phyloP scores from a whole-genome alignment of 1,140 invertebrate genomes.

The Aphelinus certus region DNA sequence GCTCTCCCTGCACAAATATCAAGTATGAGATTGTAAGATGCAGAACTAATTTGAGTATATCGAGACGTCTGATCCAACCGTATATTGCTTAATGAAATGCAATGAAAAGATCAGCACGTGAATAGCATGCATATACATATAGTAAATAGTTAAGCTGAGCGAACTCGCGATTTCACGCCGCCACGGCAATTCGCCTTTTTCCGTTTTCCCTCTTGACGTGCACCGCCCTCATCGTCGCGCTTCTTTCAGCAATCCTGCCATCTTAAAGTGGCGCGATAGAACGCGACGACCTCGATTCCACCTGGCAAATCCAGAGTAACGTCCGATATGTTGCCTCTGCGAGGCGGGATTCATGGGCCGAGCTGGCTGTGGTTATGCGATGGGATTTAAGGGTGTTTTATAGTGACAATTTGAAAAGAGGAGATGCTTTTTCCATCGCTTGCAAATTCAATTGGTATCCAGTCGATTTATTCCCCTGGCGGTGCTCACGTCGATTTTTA shows the following conservation, averaged over 20 bases:
- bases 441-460: too few relatives aligned
- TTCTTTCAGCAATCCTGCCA: neutral
- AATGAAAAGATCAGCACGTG: too few relatives aligned
- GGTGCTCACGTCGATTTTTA: too few relatives aligned
- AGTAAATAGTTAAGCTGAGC: neutral
- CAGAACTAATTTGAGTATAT: too few relatives aligned
- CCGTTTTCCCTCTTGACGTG: neutral
- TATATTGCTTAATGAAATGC: too few relatives aligned
- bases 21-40: too few relatives aligned
- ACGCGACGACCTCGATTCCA: conserved; percentile 9
- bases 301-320: conserved; percentile 28
- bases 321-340: conserved; percentile 1
- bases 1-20: too few relatives aligned
- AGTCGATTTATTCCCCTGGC: too few relatives aligned
- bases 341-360: conserved; percentile 1
- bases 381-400: conserved; percentile 16
- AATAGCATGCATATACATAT: too few relatives aligned
- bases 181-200: conserved; percentile 1
- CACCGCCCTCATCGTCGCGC: neutral
- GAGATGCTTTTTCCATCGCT: neutral
- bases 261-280: conserved; percentile 22
- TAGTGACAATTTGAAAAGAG: conserved; percentile 20
- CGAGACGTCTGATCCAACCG: too few relatives aligned
- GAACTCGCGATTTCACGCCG: conserved; percentile 2
- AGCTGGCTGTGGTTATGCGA: neutral